phyloP scores from a whole-genome alignment of 2,113 vertebrate species.

The Telmatochromis sp. region DNA sequence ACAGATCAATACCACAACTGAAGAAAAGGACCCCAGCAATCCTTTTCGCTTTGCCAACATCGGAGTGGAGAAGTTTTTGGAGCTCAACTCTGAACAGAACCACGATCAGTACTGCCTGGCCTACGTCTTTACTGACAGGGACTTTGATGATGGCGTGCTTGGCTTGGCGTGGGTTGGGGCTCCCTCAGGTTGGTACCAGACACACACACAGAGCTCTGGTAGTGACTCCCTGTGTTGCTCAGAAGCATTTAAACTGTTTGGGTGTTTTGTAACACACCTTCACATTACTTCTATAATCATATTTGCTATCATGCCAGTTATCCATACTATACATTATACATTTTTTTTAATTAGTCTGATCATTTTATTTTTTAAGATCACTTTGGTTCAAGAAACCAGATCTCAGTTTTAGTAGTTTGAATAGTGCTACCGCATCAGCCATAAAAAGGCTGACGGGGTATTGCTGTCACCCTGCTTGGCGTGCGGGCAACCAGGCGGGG shows the following conservation, averaged over 20 bases:
- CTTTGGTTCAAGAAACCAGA: neutral
- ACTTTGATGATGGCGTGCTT: constrained; percentile 96
- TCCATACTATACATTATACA: neutral
- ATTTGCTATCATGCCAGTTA: neutral
- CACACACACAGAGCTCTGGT: neutral
- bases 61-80: constrained; percentile 96
- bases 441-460: neutral
- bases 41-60: constrained; percentile 96
- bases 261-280: neutral
- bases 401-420: neutral
- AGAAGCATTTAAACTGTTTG: neutral
- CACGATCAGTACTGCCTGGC: constrained; percentile 96
- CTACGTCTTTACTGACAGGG: constrained; percentile 95
- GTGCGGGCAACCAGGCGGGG: neutral
- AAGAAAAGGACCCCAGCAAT: constrained; percentile 80
- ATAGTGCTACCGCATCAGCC: neutral
- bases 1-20: constrained; percentile 88
- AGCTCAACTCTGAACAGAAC: constrained; percentile 97
- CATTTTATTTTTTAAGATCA: neutral
- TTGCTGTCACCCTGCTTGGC: neutral
- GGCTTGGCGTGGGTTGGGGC: constrained; percentile 97
- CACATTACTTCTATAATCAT: neutral
- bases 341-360: neutral
- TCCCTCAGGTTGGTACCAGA: constrained; percentile 80
- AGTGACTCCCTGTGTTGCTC: neutral